Evolutionary conservation across 2,888 invertebrate species (phyloP), one percentile per base, ranked within the genome.

Genomic region (Aleiodes alternator): DNA sequence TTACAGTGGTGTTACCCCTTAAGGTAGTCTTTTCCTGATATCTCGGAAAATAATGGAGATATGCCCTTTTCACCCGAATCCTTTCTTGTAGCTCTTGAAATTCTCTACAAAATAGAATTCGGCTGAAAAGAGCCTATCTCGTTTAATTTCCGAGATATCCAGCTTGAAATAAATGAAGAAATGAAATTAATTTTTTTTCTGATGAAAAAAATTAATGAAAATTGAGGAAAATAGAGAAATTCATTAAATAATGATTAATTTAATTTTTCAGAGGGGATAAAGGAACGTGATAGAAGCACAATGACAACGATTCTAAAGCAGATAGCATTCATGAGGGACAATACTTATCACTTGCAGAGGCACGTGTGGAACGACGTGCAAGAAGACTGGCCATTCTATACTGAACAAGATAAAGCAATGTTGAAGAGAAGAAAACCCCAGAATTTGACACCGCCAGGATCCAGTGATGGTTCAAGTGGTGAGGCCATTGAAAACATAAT

Each of bases 301-400:
- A 92, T 97, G 87, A 94, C 93, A 89, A 93, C 93, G 87, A 93
- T 96, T 83, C 91, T 98, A 87, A 94, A 94, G 85, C 94, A 95
- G 89, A 94, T 97, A 83, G 94, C 97, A 83, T 92, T 91, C 81
- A 92, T 96, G 91, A 95, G 95, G 90, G 96, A 97, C 90, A 97
- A 98, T 91, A 94, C 95, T 87, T 98, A 95, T 91, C 94, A 96
- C 87, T 92, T 98, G 89, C 94, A 95, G 85, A 94, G 96, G 87
- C 94, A 95, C 87, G 92, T 96, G 86, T 98, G 97, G 96, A 96
- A 95, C 88, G 98, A 98, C 89, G 96, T 97, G 81, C 95, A 96
- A 84, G 96, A 96, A 87, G 96, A 96, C 88, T 98, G 98, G 98
- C 96, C 96, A 78, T 97, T 95, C 91, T 98, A 97, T 89, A 93